Percentiles rank a stretch among this genome's conserved stretches.
These are phyloP conservation scores for Drosophila niveifrons DNA, from an alignment of 2,888 invertebrate species.

Conservation along the genomic window DNA sequence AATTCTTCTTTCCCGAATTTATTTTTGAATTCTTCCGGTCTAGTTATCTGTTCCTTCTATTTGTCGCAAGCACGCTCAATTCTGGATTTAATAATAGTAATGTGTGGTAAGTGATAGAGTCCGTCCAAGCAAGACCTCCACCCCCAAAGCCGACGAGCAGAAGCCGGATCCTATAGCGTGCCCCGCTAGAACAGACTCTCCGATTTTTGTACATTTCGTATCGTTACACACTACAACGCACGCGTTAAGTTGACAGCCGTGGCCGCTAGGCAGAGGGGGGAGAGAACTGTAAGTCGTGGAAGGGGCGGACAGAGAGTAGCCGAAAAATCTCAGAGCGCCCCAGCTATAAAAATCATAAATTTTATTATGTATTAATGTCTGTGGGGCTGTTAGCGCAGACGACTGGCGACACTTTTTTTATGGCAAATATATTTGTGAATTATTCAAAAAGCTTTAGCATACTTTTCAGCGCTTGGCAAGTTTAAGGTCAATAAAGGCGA, in stretches of 20 bases:
- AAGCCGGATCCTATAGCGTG: too few relatives aligned
- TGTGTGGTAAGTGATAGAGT: too few relatives aligned
- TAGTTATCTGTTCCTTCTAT: too few relatives aligned
- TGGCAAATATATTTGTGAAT: constrained; percentile 52
- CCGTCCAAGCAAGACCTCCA: too few relatives aligned
- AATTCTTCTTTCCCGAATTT: too few relatives aligned
- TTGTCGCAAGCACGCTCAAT: too few relatives aligned
- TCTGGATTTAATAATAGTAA: too few relatives aligned
- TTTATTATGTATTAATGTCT: constrained; percentile 66
- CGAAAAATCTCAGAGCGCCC: constrained; percentile 59
- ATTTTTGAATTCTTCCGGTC: too few relatives aligned
- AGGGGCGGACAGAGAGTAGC: neutral
- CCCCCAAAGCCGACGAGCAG: too few relatives aligned
- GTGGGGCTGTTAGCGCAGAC: constrained; percentile 31
- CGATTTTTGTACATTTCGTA: too few relatives aligned
- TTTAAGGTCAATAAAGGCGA: constrained; percentile 60
- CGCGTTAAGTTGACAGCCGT: constrained; percentile 69
- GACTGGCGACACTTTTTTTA: constrained; percentile 27
- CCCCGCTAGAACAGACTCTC: too few relatives aligned
- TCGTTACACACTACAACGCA: too few relatives aligned
- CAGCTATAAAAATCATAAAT: constrained; percentile 76
- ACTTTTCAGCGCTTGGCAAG: constrained; percentile 36
- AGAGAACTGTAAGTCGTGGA: neutral
- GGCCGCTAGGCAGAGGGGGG: constrained; percentile 18
- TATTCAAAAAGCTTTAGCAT: constrained; percentile 56